A percentile compares a stretch with the other conserved stretches of the same genome.
Evolutionary conservation across 2,888 invertebrate species (phyloP).

Genomic region (Desoria tigrina): DNA sequence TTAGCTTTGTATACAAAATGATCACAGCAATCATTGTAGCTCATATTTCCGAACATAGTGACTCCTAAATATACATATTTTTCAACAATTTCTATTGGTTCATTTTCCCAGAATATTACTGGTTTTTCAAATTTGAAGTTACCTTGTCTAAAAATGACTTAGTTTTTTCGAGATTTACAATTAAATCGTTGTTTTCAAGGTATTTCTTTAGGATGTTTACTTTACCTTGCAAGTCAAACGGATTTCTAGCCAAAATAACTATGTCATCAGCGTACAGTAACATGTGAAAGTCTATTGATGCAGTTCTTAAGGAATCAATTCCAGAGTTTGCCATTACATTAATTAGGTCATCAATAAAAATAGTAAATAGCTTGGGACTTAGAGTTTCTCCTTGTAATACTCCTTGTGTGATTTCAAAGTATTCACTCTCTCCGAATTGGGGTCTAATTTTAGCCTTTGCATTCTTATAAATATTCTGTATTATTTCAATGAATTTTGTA

Average conservation of each 20-base stretch:
- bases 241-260: constrained; percentile 11
- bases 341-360: constrained; percentile 22
- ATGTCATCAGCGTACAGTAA: constrained; percentile 25
- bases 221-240: constrained; percentile 18
- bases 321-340: neutral
- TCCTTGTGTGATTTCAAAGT: neutral
- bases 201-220: neutral
- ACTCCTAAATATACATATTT: constrained; percentile 24
- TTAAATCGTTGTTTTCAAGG: neutral
- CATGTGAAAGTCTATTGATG: neutral
- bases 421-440: constrained; percentile 7
- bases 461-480: constrained; percentile 13
- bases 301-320: neutral
- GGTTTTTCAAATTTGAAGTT: neutral
- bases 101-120: constrained; percentile 14
- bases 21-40: neutral
- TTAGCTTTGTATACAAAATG: constrained; percentile 12
- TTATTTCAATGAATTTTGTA: constrained; percentile 14
- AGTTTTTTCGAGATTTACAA: constrained; percentile 17
- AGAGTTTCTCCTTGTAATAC: constrained; percentile 24
- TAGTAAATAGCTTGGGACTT: constrained; percentile 13
- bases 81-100: too few relatives aligned
- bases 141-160: constrained; percentile 16
- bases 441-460: constrained; percentile 19
- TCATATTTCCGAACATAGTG: constrained; percentile 5